Base-by-base conservation (phyloP, 2,113 vertebrate genomes). In the Nesoenas mayeri region DNA sequence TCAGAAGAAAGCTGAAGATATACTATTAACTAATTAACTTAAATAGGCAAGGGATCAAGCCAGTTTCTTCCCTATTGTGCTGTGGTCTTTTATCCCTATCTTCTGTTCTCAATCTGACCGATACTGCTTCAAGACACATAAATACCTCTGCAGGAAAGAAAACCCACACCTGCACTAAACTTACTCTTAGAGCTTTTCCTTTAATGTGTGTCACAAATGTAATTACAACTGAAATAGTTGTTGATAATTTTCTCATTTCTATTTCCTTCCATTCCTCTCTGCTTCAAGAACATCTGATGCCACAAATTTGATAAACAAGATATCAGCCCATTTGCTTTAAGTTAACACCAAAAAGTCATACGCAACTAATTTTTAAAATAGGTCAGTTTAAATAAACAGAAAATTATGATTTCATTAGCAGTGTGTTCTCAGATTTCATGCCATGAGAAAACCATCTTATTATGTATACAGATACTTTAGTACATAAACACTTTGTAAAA, bases 21-120 rank as follows among this genome's bases (percentile, higher is more conserved):
- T 22, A 38, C 74, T 89, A 86, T 93, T 95, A 95, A 94, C 80
- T 96, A 95, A 97, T 96, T 94, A 96, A 85, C 88, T 88, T 91
- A 79, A 96, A 80, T 61, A 85, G 42, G 38, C 25, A 61, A 38
- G 36, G 84, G 96, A 96, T 95, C 88, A 93, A 91, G 78, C 7
- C 81, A 34, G 57, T 88, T 94, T 86, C 67, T 91, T 48, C 54
- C 40, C 73, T 72, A 61, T 89, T 94, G 85, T 96, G 61, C 57
- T 91, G 34, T 50, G 38, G 22, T 78, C 70, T 94, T 94, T 81
- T 75, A 91, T 60, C 66, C 51, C 72, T 44, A 5, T 58, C 70
- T 88, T 85, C 85, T 81, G 40, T 81, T 81, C 80, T 81, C 73
- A 42, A 20, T 34, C 74, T 29, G 2, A 85, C 48, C 5, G 7